Evolutionary conservation across 2,113 vertebrate genomes (phyloP), one percentile per base, ranked within the genome.

Genomic region (Aspidoscelis tigris): DNA sequence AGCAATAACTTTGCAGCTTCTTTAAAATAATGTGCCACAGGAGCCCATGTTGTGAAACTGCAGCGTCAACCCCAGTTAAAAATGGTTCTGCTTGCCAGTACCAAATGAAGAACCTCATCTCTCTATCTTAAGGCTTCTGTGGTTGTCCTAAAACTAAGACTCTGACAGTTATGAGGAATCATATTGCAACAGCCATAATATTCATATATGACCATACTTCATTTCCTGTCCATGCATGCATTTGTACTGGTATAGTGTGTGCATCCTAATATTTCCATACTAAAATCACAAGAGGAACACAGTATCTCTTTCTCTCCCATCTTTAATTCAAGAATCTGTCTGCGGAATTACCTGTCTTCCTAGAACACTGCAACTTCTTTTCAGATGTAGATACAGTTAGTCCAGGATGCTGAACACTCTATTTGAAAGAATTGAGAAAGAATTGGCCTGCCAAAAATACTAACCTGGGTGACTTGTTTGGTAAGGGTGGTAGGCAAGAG

Each of bases 1-100:
- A 64, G n/a, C 76, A 50, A 10, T 4, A 18, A 21, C 39, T 80
- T 55, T 47, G 75, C n/a, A 16, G 1, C 66, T 18, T 39, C 73
- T 81, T 85, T 81, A 33, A 9, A 85, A 76, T 69, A 82, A 65
- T 58, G 9, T 72, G 16, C 26, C 50, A n/a, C 16, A 55, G 53
- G 50, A 39, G 24, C 18, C 53, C 24, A 81, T 21, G 61, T 64
- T 73, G 18, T 58, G 50, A 73, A 47, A 82, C 4, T 16, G n/a
- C 5, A 21, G 18, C 55, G 9, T 1, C 39, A 68, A 21, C 11
- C 2, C 1, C 39, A 81, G 7, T 58, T 82, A 43, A 82, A 74
- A 82, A n/a, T 9, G 22, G 33, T 14, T 5, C 50, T 5, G 7
- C 33, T 39, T 61, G 50, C 50, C 12, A 16, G 58, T 72, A 53